Evolutionary conservation across 2,797 vertebrate genomes (phyloP).

Genomic region (Bradypodion pumilum): DNA sequence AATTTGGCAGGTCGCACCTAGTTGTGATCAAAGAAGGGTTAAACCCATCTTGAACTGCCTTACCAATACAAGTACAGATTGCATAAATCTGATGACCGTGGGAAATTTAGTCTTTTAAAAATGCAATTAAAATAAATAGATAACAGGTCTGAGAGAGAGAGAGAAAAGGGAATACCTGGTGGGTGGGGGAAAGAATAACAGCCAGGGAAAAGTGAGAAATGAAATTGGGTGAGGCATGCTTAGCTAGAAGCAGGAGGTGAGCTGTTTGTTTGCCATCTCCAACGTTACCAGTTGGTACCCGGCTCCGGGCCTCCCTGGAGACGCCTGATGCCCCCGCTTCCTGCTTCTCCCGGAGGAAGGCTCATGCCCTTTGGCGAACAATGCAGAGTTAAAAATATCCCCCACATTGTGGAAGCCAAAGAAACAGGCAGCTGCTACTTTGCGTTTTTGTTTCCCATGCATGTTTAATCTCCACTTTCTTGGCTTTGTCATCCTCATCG

Average conservation of each 20-base stretch:
- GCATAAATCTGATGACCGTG: no score
- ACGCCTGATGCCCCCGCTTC: neutral
- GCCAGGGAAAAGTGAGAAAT: neutral
- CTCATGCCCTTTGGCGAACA: neutral
- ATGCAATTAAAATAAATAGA: no score
- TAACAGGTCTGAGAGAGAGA: no score
- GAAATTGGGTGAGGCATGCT: neutral
- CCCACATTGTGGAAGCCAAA: neutral
- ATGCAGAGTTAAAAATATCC: conserved; percentile 16
- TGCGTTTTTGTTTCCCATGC: neutral
- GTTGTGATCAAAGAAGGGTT: no score
- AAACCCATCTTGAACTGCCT: no score
- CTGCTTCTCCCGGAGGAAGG: neutral
- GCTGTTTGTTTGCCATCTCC: conserved; percentile 18
- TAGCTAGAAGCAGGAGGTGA: neutral
- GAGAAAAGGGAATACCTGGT: neutral
- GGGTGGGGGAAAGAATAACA: neutral
- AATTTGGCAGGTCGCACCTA: no score
- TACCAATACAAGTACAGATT: no score
- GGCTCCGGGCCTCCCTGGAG: neutral
- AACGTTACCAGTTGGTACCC: neutral
- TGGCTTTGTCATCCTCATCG: no score
- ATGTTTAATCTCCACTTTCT: neutral
- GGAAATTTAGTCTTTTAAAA: no score
- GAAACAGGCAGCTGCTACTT: neutral